Base-by-base conservation (phyloP, 1,140 invertebrate genomes). In the Hetaerina americana region DNA sequence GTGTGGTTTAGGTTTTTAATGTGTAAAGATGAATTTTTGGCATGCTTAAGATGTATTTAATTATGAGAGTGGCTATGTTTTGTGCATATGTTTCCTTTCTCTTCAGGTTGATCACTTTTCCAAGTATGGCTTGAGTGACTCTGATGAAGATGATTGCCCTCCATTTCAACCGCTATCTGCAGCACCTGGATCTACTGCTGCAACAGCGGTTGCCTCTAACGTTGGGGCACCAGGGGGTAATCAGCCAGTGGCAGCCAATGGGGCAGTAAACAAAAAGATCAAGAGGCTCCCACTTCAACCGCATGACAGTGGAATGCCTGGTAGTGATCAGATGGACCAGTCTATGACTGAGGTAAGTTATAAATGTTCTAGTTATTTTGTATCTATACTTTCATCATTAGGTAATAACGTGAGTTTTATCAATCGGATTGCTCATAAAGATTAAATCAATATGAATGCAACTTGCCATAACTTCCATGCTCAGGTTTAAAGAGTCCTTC, bases 41-140 rank as follows among this genome's bases (percentile, higher is more conserved):
- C 10, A 24, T 18, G 15, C 25, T 22, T 8, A 68, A 49, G n/a
- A 66, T 26, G 18, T 68, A 18, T n/a, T 69, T 69, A 5, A 10
- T 24, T 66, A 22, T 22, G 66, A 66, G 73, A 29, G 22, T 69
- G 27, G n/a, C 5, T 49, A 27, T 26, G 15, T 22, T 66, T 26
- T 5, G 22, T 12, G 10, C 66, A 70, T 29, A 68, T 26, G 18
- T 69, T 57, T 31, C 25, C 49, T 74, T 75, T 72, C 73, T 77
- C 73, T 70, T 24, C 78, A 91, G 88, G 95, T 97, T 27, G 90
- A 95, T 73, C 96, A 98, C 82, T 99, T 98, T 81, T 97, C 95
- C 0, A 98, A 98, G 79, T 98, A 99, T 81, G 95, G 94, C 1
- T 82, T 97, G 6, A 90, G 90, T 71, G 95, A 97, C 77, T 92